These are phyloP conservation scores for Schizaphis graminum DNA, from an alignment of 2,888 invertebrate genomes.

Conservation along the genomic window DNA sequence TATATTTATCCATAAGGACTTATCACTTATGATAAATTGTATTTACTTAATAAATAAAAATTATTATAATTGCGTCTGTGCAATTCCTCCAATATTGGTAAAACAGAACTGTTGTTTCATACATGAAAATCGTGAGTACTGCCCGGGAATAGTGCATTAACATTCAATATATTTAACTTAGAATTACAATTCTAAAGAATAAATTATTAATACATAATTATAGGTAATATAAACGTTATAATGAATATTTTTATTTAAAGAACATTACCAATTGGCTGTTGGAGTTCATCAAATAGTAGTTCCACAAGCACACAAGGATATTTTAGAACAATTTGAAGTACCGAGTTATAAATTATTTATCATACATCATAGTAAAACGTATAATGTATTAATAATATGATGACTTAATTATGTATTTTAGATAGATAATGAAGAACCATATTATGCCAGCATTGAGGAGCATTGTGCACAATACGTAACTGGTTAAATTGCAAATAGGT, in stretches of 20 bases:
- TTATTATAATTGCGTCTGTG: no score
- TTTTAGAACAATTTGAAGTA: no score
- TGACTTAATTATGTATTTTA: neutral
- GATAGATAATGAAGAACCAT: neutral
- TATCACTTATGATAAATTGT: no score
- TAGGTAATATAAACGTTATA: no score
- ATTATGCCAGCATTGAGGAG: neutral
- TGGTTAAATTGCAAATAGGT: neutral
- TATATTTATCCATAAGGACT: no score
- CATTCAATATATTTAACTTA: slow-evolving; percentile 44
- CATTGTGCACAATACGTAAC: neutral
- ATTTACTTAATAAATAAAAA: no score
- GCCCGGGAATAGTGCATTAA: no score
- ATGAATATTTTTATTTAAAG: neutral
- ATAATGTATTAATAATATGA: no score
- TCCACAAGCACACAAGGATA: no score
- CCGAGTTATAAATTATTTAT: no score
- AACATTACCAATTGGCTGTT: neutral
- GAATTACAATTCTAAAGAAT: slow-evolving; percentile 44
- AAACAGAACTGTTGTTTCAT: slow-evolving; percentile 27
- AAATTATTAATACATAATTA: neutral
- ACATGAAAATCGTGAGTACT: slow-evolving; percentile 40
- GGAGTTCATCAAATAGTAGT: no score
- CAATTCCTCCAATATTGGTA: neutral
- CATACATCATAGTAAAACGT: no score